phyloP scores from a whole-genome alignment of 2,797 vertebrate species.

The Caiman crocodilus region DNA sequence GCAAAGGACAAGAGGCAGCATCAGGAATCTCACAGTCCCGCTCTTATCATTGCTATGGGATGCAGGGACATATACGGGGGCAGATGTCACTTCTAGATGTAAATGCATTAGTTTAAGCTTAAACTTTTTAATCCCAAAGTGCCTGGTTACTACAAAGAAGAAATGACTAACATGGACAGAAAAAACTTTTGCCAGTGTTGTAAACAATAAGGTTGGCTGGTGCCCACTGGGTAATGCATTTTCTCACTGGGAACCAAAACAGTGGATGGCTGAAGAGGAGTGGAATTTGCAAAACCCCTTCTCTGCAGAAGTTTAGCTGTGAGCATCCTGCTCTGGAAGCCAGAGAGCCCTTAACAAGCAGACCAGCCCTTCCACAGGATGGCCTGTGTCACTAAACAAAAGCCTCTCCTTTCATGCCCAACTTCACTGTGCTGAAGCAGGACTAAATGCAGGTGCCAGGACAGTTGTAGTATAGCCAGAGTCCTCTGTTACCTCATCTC shows the following conservation, averaged over 20 bases:
- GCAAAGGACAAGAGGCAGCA: neutral
- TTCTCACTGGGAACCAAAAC: neutral
- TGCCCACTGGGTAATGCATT: neutral
- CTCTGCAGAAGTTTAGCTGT: neutral
- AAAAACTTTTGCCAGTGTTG: neutral
- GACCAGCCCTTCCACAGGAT: neutral
- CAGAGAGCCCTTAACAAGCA: neutral
- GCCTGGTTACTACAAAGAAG: neutral
- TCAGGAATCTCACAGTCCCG: neutral
- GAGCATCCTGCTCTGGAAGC: neutral
- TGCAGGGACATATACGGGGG: neutral
- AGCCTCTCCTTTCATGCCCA: neutral
- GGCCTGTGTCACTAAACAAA: neutral
- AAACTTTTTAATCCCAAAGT: neutral
- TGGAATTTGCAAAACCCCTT: neutral
- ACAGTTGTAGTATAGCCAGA: neutral
- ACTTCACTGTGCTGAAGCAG: neutral
- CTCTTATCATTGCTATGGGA: neutral
- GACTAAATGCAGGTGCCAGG: neutral
- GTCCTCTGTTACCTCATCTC: conserved; percentile 88
- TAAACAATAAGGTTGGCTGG: neutral
- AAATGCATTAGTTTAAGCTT: neutral
- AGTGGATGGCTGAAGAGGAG: neutral
- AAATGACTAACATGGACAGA: neutral
- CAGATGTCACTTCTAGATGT: neutral